Evolutionary conservation across 2,888 invertebrate genomes (phyloP).

Genomic region (Chrysopilus asiliformis): DNA sequence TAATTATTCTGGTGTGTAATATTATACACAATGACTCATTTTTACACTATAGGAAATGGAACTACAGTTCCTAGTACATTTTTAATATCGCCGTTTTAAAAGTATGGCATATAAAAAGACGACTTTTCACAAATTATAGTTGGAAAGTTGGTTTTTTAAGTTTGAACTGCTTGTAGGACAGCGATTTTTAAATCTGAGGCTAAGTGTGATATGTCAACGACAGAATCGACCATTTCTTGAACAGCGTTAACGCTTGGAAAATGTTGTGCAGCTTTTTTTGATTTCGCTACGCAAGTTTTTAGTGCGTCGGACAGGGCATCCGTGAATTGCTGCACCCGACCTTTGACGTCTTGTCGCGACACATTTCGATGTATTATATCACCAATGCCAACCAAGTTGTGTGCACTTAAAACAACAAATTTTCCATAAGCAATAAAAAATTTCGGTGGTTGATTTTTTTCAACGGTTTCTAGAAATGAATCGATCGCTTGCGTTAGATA

Average conservation of each 20-base stretch:
- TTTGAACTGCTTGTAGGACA: constrained; percentile 50
- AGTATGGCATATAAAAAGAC: too few relatives aligned
- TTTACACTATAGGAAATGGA: too few relatives aligned
- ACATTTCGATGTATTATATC: constrained; percentile 85
- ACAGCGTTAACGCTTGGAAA: constrained; percentile 85
- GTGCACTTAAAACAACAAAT: constrained; percentile 86
- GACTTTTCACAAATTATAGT: too few relatives aligned
- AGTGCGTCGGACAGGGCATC: constrained; percentile 70
- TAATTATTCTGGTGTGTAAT: too few relatives aligned
- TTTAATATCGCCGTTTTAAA: too few relatives aligned
- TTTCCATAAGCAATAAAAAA: constrained; percentile 88
- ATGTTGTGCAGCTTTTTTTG: constrained; percentile 81
- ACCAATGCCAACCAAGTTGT: constrained; percentile 86
- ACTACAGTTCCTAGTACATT: too few relatives aligned
- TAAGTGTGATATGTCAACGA: constrained; percentile 71
- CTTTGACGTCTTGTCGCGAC: constrained; percentile 55
- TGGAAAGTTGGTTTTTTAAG: constrained; percentile 3
- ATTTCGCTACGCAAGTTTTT: constrained; percentile 71
- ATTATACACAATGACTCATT: too few relatives aligned
- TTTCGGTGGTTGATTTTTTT: constrained; percentile 87
- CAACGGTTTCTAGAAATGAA: constrained; percentile 80
- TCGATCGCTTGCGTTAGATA: constrained; percentile 82
- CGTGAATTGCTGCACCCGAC: constrained; percentile 58
- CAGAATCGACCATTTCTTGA: constrained; percentile 86
- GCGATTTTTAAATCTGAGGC: constrained; percentile 67